Conservation (phyloP, 2,797 vertebrate species). For the Selene dorsalis region DNA sequence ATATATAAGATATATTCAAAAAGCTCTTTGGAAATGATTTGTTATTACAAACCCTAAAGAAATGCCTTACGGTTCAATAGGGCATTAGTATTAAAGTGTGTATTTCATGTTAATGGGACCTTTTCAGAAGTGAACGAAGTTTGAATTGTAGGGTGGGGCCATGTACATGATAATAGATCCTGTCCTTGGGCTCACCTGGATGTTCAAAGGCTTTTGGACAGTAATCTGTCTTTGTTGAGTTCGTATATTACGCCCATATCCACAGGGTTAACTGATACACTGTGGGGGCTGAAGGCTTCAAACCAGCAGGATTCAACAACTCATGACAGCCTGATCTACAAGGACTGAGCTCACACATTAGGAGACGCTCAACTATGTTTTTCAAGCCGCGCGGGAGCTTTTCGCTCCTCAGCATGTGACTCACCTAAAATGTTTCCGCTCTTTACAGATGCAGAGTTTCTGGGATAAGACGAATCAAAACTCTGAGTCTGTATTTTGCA, state of each 20-base stretch:
- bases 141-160: not conserved
- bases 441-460: not conserved
- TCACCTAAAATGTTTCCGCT: not conserved
- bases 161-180: conserved; percentile 1
- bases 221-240: not conserved
- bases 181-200: not conserved
- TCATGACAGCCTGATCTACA: not conserved
- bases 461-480: not conserved
- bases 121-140: conserved; percentile 22
- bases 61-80: not conserved
- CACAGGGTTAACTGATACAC: not conserved
- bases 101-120: conserved; percentile 23
- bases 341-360: not conserved
- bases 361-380: not conserved
- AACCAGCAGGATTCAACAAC: conserved; percentile 1
- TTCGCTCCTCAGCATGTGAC: not conserved
- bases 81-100: not conserved
- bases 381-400: not conserved
- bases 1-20: not conserved
- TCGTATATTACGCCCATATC: not conserved
- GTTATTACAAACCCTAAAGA: not conserved
- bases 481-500: not conserved
- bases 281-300: not conserved
- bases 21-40: not conserved
- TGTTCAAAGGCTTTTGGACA: not conserved